Percentiles rank a stretch among this genome's conserved stretches.
Conservation (phyloP, 2,797 vertebrate genomes). For the Urosaurus nigricauda region DNA sequence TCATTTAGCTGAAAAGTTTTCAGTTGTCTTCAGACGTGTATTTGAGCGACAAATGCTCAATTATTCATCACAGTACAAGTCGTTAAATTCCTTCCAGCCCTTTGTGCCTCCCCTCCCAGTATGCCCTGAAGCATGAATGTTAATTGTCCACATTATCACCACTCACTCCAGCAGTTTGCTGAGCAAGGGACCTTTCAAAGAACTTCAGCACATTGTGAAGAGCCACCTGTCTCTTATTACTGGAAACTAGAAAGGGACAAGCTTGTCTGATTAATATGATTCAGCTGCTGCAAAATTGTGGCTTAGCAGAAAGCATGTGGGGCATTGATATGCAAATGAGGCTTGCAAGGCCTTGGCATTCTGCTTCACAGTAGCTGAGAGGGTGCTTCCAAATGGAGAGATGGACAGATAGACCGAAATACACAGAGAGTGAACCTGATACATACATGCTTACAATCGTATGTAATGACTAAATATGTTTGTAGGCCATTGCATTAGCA, state of each 20-base stretch:
- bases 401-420: background rate
- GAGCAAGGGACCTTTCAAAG: conserved; percentile 12
- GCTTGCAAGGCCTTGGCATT: background rate
- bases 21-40: background rate
- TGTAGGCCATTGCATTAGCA: background rate
- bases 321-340: background rate
- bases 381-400: background rate
- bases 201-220: background rate
- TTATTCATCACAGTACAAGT: background rate
- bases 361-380: conserved; percentile 15
- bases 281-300: conserved; percentile 24
- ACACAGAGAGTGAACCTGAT: background rate
- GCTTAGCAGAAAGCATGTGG: background rate
- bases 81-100: background rate
- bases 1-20: conserved; percentile 11
- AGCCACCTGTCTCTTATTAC: conserved; percentile 27
- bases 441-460: background rate
- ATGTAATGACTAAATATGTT: fast-evolving
- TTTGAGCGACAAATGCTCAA: background rate
- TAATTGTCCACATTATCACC: background rate
- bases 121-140: conserved; percentile 3
- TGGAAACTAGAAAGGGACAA: conserved; percentile 31
- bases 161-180: background rate
- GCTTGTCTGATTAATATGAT: background rate
- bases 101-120: background rate